A percentile compares a stretch with the other conserved stretches of the same genome.
These are phyloP conservation scores for Brachypterus glaber DNA, from an alignment of 2,888 invertebrate species.

Conservation along the genomic window DNA sequence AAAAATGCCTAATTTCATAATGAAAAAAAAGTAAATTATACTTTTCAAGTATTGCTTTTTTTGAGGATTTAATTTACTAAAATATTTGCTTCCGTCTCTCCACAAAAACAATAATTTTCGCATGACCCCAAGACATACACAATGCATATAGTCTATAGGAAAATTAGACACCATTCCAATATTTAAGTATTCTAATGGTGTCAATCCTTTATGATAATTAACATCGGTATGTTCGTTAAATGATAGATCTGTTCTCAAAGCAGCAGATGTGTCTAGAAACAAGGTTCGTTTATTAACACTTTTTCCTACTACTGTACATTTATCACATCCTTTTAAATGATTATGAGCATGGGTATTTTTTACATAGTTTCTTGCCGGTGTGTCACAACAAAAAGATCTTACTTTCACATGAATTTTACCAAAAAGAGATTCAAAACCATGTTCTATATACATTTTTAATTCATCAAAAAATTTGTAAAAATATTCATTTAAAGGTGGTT, in stretches of 20 bases:
- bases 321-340: conserved; percentile 21
- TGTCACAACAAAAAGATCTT: conserved; percentile 18
- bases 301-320: conserved; percentile 12
- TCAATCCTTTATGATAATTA: conserved; percentile 18
- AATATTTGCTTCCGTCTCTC: too few relatives aligned
- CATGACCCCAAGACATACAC: conserved; percentile 21
- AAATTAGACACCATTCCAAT: conserved; percentile 18
- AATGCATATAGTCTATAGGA: conserved; percentile 23
- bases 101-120: conserved; percentile 20
- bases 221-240: conserved; percentile 12
- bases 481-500: conserved; percentile 18
- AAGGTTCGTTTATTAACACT: conserved; percentile 17
- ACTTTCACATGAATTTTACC: background rate
- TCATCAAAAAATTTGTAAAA: conserved; percentile 13
- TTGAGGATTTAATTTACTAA: too few relatives aligned
- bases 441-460: background rate
- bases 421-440: background rate
- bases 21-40: too few relatives aligned
- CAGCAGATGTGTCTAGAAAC: conserved; percentile 18
- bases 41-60: too few relatives aligned
- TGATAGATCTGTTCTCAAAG: conserved; percentile 17
- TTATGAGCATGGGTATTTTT: conserved; percentile 20
- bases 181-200: conserved; percentile 14
- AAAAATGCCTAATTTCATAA: too few relatives aligned
- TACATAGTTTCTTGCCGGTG: conserved; percentile 17